These are phyloP conservation scores for Agrotis puta DNA, from an alignment of 2,888 invertebrate genomes.

Conservation along the genomic window DNA sequence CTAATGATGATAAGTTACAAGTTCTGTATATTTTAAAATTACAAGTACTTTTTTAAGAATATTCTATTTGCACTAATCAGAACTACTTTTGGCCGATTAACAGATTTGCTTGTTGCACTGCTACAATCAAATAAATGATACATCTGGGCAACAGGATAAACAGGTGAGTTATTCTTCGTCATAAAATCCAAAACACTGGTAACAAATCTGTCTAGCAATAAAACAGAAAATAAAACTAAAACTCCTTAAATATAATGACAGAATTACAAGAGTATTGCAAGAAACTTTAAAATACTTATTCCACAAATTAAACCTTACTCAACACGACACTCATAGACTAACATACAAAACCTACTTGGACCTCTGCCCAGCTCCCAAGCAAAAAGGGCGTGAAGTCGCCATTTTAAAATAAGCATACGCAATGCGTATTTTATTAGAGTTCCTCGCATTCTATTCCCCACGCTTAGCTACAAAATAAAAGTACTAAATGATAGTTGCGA, in stretches of 20 bases:
- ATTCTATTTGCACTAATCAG: no score
- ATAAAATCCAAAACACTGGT: no score
- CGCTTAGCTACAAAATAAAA: constrained; percentile 61
- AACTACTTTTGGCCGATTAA: not conserved
- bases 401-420: constrained; percentile 66
- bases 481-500: constrained; percentile 54
- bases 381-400: constrained; percentile 50
- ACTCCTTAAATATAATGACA: not conserved
- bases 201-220: not conserved
- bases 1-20: no score
- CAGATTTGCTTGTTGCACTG: not conserved
- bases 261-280: no score
- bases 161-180: not conserved
- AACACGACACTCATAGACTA: constrained; percentile 31
- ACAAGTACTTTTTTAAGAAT: no score
- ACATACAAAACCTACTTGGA: constrained; percentile 63
- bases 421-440: constrained; percentile 65
- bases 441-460: constrained; percentile 49
- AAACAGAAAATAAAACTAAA: not conserved
- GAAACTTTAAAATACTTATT: not conserved
- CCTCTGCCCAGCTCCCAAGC: constrained; percentile 46
- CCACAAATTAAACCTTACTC: constrained; percentile 30
- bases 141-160: not conserved
- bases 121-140: no score
- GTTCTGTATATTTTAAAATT: no score